phyloP scores from a whole-genome alignment of 2,888 invertebrate genomes.

The Diaprepes abbreviatus region DNA sequence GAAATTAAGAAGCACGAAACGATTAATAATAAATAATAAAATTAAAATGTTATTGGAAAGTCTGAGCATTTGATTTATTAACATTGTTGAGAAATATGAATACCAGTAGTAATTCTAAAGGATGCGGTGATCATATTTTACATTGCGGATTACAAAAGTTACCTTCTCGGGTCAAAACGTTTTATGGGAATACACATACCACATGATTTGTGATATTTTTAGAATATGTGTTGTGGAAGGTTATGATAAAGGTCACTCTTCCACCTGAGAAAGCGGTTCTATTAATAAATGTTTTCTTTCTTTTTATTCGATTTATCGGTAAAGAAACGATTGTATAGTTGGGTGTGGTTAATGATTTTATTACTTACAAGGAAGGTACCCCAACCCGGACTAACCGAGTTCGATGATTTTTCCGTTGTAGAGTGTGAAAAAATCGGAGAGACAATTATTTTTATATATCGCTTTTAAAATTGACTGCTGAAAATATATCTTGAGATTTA shows the following conservation, averaged over 20 bases:
- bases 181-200: background rate
- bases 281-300: too few relatives aligned
- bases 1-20: slow-evolving; percentile 37
- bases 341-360: too few relatives aligned
- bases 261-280: too few relatives aligned
- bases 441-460: too few relatives aligned
- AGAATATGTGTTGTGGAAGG: slow-evolving; percentile 1
- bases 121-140: slow-evolving; percentile 31
- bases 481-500: too few relatives aligned
- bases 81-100: slow-evolving; percentile 30
- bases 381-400: too few relatives aligned
- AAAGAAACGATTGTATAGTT: too few relatives aligned
- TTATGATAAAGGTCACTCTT: background rate
- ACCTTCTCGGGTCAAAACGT: background rate
- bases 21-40: slow-evolving; percentile 44
- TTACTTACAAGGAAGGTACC: too few relatives aligned
- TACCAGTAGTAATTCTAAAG: slow-evolving; percentile 37
- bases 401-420: too few relatives aligned
- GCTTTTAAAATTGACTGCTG: too few relatives aligned
- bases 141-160: slow-evolving; percentile 35
- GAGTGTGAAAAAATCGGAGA: too few relatives aligned
- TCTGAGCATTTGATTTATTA: slow-evolving; percentile 29
- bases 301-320: too few relatives aligned
- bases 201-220: slow-evolving; percentile 1
- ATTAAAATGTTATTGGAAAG: slow-evolving; percentile 47